Base-by-base conservation (phyloP, 2,888 invertebrate genomes). In the Hyles lineata region DNA sequence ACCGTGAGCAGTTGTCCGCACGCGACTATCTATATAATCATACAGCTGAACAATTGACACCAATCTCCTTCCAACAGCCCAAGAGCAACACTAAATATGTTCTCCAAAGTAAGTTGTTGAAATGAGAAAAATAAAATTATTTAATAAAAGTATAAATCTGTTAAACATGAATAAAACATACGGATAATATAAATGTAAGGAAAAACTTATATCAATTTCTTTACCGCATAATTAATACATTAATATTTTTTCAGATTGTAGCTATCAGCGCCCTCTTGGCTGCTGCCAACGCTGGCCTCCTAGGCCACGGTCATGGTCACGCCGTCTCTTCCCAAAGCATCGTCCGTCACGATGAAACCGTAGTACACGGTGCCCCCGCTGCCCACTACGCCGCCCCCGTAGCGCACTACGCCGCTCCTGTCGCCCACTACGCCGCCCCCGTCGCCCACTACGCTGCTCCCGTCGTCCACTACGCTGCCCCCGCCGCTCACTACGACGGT, bases 221-320 rank as follows among this genome's bases (percentile, higher is more conserved):
- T 8, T 8, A 0, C 7, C 0, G 8, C 35, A 32, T 23, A 35
- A 63, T 25, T 19, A 43, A 70, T 19, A n/a, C 23, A 59, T 0
- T 72, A n/a, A 72, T 29, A 67, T 75, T 11, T 74, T 81, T 83
- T 8, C 84, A 95, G 95, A 89, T 95, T 76, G 78, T 94, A 78
- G 87, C 91, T 73, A 85, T 95, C 74, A 87, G 90, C 76, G 90
- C 90, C 74, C 78, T 95, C 77, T 79, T 95, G 82, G 90, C 91
- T 70, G 87, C 94, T 5, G 93, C 93, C 59, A 90, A 89, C 76
- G 95, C 95, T 55, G 95, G 94, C 29, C 82, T 93, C 4, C 86
- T 60, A 21, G 60, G 70, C 17, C 70, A 90, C 72, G 90, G 88
- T 11, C 87, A 86, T 72, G 90, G 88, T 11, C 87, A 86, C 72